A percentile compares a stretch with the other conserved stretches of the same genome.
phyloP scores from a whole-genome alignment of 2,888 invertebrate species.

The Lottia scabra region DNA sequence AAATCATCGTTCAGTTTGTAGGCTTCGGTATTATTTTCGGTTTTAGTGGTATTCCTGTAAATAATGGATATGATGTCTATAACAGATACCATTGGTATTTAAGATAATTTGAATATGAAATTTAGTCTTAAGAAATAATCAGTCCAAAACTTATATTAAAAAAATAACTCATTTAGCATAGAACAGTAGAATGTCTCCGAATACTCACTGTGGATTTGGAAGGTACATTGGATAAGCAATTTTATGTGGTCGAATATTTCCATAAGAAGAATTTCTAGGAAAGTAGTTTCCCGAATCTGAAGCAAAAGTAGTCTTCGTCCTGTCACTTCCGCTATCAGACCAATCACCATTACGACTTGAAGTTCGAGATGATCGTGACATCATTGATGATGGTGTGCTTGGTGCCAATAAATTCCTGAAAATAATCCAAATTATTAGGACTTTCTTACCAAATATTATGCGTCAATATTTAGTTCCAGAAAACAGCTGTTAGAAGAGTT shows the following conservation, averaged over 20 bases:
- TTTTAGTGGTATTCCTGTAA: no score
- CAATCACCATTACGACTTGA: constrained; percentile 1
- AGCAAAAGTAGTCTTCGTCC: background rate
- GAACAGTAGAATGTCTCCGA: background rate
- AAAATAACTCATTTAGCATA: no score
- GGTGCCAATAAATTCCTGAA: background rate
- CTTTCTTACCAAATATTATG: no score
- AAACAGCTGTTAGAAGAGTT: no score
- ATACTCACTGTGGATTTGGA: background rate
- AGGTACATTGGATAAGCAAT: background rate
- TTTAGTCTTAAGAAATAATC: no score
- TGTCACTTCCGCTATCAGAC: background rate
- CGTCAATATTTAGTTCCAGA: no score
- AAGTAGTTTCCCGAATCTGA: background rate
- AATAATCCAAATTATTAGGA: background rate
- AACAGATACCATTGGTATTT: no score
- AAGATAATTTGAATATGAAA: no score
- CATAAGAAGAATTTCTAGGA: background rate
- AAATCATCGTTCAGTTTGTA: background rate
- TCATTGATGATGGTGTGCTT: background rate
- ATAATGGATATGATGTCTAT: no score
- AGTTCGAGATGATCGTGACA: background rate
- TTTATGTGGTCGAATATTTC: background rate
- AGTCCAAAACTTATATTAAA: no score
- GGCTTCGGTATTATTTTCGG: background rate